Conservation (phyloP, 2,113 vertebrate genomes). For the Echinops telfairi region DNA sequence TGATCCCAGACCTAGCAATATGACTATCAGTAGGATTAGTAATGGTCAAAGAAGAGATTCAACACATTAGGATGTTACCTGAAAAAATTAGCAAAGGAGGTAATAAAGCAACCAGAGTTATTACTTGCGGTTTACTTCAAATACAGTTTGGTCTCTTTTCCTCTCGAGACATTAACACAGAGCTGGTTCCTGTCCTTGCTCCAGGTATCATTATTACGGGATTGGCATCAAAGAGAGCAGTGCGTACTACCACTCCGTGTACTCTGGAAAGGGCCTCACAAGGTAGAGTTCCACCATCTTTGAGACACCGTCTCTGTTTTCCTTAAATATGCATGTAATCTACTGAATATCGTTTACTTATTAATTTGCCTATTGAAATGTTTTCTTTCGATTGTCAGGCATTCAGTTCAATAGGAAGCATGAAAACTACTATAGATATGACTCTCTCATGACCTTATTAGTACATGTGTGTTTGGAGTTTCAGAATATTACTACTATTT, state of each 20-base stretch:
- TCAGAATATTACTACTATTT: not conserved
- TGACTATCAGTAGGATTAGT: not conserved
- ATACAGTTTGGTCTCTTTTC: not conserved
- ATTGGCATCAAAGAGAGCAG: constrained; percentile 99
- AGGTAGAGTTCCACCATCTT: constrained; percentile 88
- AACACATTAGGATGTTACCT: constrained; percentile 31
- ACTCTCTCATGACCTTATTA: not conserved
- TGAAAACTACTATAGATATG: not conserved
- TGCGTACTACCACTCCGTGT: constrained; percentile 98
- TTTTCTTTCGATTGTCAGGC: constrained; percentile 60
- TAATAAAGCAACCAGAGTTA: not conserved
- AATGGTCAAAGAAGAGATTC: not conserved
- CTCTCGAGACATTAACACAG: constrained; percentile 37
- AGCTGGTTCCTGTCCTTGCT: constrained; percentile 13
- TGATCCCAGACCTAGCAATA: constrained; percentile 2
- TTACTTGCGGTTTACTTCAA: not conserved
- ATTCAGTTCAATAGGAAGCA: constrained; percentile 44
- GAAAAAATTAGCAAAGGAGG: not conserved
- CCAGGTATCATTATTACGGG: constrained; percentile 98
- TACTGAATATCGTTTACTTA: constrained; percentile 26
- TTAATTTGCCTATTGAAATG: constrained; percentile 19
- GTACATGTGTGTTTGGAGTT: not conserved
- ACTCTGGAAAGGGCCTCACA: constrained; percentile 98
- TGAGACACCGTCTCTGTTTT: constrained; percentile 35
- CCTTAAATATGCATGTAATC: constrained; percentile 20